phyloP scores from a whole-genome alignment of 2,888 invertebrate genomes.

The Drosophila diplacantha region DNA sequence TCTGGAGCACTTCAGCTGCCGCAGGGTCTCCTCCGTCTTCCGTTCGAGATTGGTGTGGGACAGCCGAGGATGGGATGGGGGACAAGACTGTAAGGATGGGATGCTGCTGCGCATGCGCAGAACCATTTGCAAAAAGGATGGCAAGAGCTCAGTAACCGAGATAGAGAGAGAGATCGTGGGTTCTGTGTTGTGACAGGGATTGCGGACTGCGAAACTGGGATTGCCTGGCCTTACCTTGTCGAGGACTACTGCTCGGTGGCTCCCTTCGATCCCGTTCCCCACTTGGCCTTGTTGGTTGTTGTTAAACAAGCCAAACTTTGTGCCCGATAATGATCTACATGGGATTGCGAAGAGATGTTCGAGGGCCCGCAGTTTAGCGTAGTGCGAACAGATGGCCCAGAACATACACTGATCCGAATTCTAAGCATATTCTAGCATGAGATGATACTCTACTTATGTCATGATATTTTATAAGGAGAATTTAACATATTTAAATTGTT shows the following conservation, averaged over 20 bases:
- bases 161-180: conserved; percentile 15
- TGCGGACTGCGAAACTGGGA: conserved; percentile 44
- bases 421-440: too few relatives aligned
- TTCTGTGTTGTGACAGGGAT: conserved; percentile 48
- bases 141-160: conserved; percentile 3
- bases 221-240: conserved; percentile 53
- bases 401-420: conserved; percentile 9
- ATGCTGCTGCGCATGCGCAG: conserved; percentile 53
- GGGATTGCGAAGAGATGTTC: conserved; percentile 25
- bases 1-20: conserved; percentile 71
- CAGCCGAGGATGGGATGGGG: conserved; percentile 29
- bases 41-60: conserved; percentile 30
- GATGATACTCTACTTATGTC: background rate
- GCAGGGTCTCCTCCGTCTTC: conserved; percentile 39
- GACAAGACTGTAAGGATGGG: background rate
- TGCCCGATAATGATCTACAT: conserved; percentile 71
- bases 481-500: background rate
- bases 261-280: conserved; percentile 30
- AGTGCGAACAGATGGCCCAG: conserved; percentile 69
- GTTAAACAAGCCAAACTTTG: conserved; percentile 74
- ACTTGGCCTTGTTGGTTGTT: conserved; percentile 66
- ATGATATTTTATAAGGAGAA: background rate
- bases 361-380: conserved; percentile 65
- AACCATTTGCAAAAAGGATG: conserved; percentile 53
- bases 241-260: conserved; percentile 29